Evolutionary conservation across 2,797 vertebrate species (phyloP), one percentile per base, ranked within the genome.

Genomic region (Halcyon chelicuti): DNA sequence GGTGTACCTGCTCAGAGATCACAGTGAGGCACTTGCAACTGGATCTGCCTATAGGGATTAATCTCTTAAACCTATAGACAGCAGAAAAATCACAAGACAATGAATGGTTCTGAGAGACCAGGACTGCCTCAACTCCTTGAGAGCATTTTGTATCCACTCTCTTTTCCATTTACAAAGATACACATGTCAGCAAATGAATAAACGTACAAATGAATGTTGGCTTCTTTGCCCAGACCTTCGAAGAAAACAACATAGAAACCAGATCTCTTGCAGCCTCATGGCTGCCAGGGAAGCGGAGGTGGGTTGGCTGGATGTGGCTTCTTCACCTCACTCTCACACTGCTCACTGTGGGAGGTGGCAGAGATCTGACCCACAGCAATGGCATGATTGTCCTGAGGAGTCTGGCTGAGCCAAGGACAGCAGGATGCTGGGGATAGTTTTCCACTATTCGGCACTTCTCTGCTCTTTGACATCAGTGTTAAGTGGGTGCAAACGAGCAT

Each of bases 361-460:
- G 33, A 73, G 84, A 20, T 52, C 65, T 0, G 2, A 72, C 6
- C 9, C 9, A 0, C 39, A 20, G 29, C 7, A 14, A 17, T 2
- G 42, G 26, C 63, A 47, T 2, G 8, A 33, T 51, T 63, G 44
- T 80, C 61, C 42, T 1, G 21, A 58, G 35, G 20, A 44, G 10
- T 2, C 65, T 8, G 63, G 19, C 8, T 8, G 15, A 57, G 13
- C 7, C n/a, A 33, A 58, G 44, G 47, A 42, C 42, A 68, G 29
- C 29, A 51, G 46, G 75, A 68, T 35, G 46, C 37, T 75, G 49
- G 23, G 33, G 33, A 33, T 33, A 13, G 17, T 51, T 88, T 89
- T 63, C 39, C 2, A 1, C 57, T n/a, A 0, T 72, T 62, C 2
- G 10, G 39, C 76, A 18, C 42, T 92, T 85, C 12, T 19, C 10